Base-by-base conservation (phyloP, 2,888 invertebrate species). In the Limnephilus auricula region DNA sequence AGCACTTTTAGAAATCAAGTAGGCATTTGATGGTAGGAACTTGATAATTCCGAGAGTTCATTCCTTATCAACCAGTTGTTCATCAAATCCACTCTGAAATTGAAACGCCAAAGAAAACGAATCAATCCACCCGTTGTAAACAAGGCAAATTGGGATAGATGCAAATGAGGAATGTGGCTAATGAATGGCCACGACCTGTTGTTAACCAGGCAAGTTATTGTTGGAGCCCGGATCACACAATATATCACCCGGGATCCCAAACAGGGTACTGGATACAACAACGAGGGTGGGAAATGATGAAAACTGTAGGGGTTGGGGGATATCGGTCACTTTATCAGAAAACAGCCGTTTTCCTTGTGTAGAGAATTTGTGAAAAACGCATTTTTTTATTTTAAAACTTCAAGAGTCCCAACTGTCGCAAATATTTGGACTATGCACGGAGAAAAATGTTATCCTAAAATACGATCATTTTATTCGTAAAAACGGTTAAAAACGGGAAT, bases 191-290 rank as follows among this genome's bases (percentile, higher is more conserved):
- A 31, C 30, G 32, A 86, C 86, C 86, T 86, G 86, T 65, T 65
- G 65, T 86, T 86, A 86, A 86, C 86, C 45, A 32, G 32, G 31
- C 86, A 40, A 84, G 84, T 84, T 40, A 84, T 84, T 37, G 84
- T 37, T 84, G 84, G 84, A 34, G 34, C 9, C 84, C 9, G 37
- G 37, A 34, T 37, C 84, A 84, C n/a, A 85, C 85, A n/a, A 65
- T 65, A 65, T n/a, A 37, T 85, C 85, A 85, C 40, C 85, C 85
- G 18, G 85, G 40, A 65, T 65, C 65, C 65, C n/a, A 65, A 65
- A 65, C 65, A n/a, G 65, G 65, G 65, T 65, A 25, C 65, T 65
- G 25, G 65, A n/a, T 65, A 25, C 65, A 65, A 18, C 25, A 50
- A 65, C 65, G 65, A 65, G 65, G 65, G 65, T 65, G 25, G 25